A percentile compares a stretch with the other conserved stretches of the same genome.
These are phyloP conservation scores for Semibalanus balanoides DNA, from an alignment of 1,140 invertebrate genomes.

Conservation along the genomic window DNA sequence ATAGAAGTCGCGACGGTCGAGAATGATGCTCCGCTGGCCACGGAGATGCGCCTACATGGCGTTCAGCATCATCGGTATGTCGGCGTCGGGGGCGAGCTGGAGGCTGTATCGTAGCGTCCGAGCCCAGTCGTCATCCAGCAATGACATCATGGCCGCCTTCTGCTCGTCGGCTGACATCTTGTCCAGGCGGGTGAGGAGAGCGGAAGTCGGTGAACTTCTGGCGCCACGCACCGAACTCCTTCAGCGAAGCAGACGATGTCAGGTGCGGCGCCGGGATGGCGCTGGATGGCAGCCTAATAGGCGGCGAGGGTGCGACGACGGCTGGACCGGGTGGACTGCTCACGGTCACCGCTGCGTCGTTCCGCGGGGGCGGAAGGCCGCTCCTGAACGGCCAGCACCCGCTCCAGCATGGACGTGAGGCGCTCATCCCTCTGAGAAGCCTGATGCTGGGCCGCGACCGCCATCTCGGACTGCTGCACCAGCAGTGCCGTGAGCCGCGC, in stretches of 20 bases:
- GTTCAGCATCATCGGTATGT: background rate
- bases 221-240: background rate
- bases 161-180: background rate
- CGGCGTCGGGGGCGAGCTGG: background rate
- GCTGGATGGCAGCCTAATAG: background rate
- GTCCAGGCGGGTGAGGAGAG: background rate
- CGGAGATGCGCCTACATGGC: background rate
- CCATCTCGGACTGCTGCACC: background rate
- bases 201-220: background rate
- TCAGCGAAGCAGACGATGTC: background rate
- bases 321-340: background rate
- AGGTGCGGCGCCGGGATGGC: background rate
- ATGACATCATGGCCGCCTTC: background rate
- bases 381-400: background rate
- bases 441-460: background rate
- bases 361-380: no score
- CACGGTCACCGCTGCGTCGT: background rate
- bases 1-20: slow-evolving; percentile 1
- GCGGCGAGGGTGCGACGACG: no score
- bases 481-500: background rate
- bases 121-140: background rate
- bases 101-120: background rate
- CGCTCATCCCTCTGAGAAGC: background rate
- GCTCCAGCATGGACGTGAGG: background rate
- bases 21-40: slow-evolving; percentile 6